These are phyloP conservation scores for Eleginops maclovinus DNA, from an alignment of 2,113 vertebrate species.

Conservation along the genomic window DNA sequence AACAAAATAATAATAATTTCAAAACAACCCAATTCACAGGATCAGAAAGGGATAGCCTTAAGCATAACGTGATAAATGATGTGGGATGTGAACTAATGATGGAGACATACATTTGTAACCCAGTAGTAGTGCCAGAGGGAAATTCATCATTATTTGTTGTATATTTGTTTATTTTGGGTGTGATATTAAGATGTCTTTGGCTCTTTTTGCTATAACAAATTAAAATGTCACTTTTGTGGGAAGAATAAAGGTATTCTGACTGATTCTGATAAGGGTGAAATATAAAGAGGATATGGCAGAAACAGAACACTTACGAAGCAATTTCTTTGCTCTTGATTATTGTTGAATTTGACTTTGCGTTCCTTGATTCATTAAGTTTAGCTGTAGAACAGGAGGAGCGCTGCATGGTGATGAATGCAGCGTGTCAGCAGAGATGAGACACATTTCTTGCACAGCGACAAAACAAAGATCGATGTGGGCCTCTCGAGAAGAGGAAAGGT, in stretches of 20 bases:
- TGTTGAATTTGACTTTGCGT: conserved; percentile 2
- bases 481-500: conserved; percentile 31
- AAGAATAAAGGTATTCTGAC: no score
- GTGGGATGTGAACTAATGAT: conserved; percentile 50
- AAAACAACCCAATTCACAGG: neutral
- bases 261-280: no score
- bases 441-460: conserved; percentile 55
- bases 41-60: conserved; percentile 24
- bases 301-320: neutral
- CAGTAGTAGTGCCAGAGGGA: no score
- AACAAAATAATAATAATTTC: conserved; percentile 5
- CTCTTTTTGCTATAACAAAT: no score
- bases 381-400: conserved; percentile 20
- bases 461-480: conserved; percentile 63
- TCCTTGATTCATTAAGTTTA: conserved; percentile 29
- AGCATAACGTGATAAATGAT: conserved; percentile 60
- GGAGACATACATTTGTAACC: no score
- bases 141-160: no score
- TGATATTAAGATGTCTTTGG: no score
- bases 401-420: conserved; percentile 55
- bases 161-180: no score
- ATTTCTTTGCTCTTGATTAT: conserved; percentile 27
- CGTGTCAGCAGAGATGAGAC: conserved; percentile 67
- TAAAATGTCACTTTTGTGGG: no score
- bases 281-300: conserved; percentile 2